Percentiles rank a stretch among this genome's conserved stretches.
Conservation (phyloP, 2,113 vertebrate genomes). For the Oryctolagus cuniculus region mOryCun1.1 NC_091445.1:60088001-60088500, state of each 20-base stretch:
- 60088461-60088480: background rate
- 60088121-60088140: no score
- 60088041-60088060: background rate
- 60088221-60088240: background rate
- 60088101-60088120: background rate
- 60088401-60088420: background rate
- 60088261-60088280: background rate
- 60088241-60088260: background rate
- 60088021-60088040: background rate
- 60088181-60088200: background rate
- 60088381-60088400: background rate
- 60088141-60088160: no score
- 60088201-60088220: background rate
- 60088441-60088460: rapidly evolving
- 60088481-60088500: background rate
- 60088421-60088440: background rate
- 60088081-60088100: background rate
- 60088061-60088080: background rate
- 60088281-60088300: background rate
- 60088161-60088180: background rate
- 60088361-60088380: background rate
- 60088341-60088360: background rate
- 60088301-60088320: background rate
- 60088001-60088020: background rate
- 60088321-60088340: background rate